Conservation (phyloP, 1,140 invertebrate genomes). For the Drosophila leontia region DNA sequence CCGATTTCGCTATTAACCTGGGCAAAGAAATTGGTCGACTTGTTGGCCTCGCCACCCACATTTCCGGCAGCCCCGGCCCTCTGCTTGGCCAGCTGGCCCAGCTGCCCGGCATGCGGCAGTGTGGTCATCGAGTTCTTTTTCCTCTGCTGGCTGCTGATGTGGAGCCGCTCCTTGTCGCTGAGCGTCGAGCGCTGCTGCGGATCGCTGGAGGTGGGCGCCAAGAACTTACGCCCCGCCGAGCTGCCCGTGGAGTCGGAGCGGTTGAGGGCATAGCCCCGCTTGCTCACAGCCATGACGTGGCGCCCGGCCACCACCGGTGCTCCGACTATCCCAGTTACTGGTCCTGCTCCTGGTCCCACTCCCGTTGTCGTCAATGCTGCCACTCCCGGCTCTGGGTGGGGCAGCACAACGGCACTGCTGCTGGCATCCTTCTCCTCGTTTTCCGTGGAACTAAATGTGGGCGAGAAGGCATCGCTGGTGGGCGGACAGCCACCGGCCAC, state of each 20-base stretch:
- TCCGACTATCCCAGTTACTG: neutral
- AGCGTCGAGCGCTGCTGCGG: slow-evolving; percentile 88
- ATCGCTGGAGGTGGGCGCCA: slow-evolving; percentile 95
- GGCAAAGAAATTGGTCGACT: slow-evolving; percentile 60
- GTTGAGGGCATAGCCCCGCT: slow-evolving; percentile 86
- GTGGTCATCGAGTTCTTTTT: slow-evolving; percentile 84
- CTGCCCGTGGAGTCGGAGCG: slow-evolving; percentile 93
- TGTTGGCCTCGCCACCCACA: slow-evolving; percentile 21
- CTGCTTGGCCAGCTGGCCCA: slow-evolving; percentile 55
- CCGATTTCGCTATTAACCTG: slow-evolving; percentile 70
- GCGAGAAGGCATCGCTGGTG: slow-evolving; percentile 80
- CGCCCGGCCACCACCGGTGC: slow-evolving; percentile 71
- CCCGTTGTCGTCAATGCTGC: neutral
- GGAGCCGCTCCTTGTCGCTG: slow-evolving; percentile 88
- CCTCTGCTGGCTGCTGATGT: slow-evolving; percentile 75
- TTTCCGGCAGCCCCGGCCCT: slow-evolving; percentile 23
- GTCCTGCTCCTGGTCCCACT: neutral
- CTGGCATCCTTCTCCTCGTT: slow-evolving; percentile 80
- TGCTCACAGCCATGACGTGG: slow-evolving; percentile 67
- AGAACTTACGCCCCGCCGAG: slow-evolving; percentile 91
- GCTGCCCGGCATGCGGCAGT: slow-evolving; percentile 52
- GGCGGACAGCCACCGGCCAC: slow-evolving; percentile 75
- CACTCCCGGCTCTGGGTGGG: slow-evolving; percentile 22
- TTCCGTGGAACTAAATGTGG: slow-evolving; percentile 79
- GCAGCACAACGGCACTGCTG: slow-evolving; percentile 85